Evolutionary conservation across 2,113 vertebrate genomes (phyloP), one percentile per base, ranked within the genome.

Genomic region (Tenebrosternarchus preto): DNA sequence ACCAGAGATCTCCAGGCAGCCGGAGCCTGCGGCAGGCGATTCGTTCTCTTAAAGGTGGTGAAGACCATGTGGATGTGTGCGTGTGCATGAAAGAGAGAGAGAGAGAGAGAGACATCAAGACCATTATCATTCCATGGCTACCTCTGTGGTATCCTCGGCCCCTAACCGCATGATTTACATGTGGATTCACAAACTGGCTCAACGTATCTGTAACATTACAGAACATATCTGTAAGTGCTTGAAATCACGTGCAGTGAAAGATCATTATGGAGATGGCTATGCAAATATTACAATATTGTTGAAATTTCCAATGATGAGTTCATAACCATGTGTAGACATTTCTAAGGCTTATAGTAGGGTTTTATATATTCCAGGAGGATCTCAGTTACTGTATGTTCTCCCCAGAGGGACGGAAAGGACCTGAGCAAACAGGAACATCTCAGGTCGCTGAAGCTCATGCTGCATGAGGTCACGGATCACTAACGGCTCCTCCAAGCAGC

Each of bases 1-100:
- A 46, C 46, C 66, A 71, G 50, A 74, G 61, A 74, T 56, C 82
- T 80, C 66, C 43, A 50, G 43, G 43, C 11, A 66, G 61, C 57
- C 57, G 67, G 66, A 80, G 63, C 55, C 59, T 69, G 55, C 66
- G 43, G 66, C 73, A 80, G 78, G 71, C 66, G 46, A 57, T 67
- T 73, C 61, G 71, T 80, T 63, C 57, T 70, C 72, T 39, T 80
- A 57, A 56, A 61, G 33, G 27, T 63, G 56, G 74, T 25, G 27
- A 36, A 36, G 15, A 19, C 19, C 22, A 15, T 68, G 2, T n/a
- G 9, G 66, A 29, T 68, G 31, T 4, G 64, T 68, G 33, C 3
- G 33, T n/a, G 19, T 0, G 63, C 6, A 36, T 36, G 33, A 36
- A 36, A 6, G 6, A 67, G 29, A 67, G 63, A 67, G 7, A 68